Evolutionary conservation across 2,797 vertebrate species (phyloP).

Genomic region (Cynodonichthys magdalenae): DNA sequence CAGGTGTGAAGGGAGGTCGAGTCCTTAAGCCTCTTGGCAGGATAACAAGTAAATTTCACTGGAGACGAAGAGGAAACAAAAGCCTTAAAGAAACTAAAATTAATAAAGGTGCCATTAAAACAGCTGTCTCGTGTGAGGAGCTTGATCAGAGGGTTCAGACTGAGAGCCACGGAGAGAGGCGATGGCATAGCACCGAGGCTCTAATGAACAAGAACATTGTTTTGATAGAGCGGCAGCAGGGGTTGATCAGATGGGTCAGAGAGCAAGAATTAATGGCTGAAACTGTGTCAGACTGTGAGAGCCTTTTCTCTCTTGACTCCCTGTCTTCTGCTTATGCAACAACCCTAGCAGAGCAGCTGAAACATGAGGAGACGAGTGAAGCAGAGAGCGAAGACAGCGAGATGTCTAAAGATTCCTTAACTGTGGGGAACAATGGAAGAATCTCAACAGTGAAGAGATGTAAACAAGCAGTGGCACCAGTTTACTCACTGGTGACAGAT

Average conservation of each 20-base stretch:
- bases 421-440: constrained; percentile 47
- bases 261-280: constrained; percentile 71
- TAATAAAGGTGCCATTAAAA: constrained; percentile 69
- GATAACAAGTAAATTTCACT: constrained; percentile 56
- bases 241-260: constrained; percentile 69
- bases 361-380: constrained; percentile 81
- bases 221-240: constrained; percentile 70
- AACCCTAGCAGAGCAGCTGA: constrained; percentile 77
- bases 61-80: constrained; percentile 57
- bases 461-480: constrained; percentile 49
- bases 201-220: constrained; percentile 68
- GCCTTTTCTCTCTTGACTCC: constrained; percentile 91
- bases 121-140: constrained; percentile 82
- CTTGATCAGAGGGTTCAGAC: constrained; percentile 72
- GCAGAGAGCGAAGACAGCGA: constrained; percentile 90
- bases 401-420: constrained; percentile 93
- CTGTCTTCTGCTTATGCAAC: constrained; percentile 86
- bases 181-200: constrained; percentile 82
- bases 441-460: constrained; percentile 41
- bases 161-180: constrained; percentile 63
- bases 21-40: constrained; percentile 65
- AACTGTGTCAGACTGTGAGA: constrained; percentile 87
- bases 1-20: constrained; percentile 59
- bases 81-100: constrained; percentile 48
- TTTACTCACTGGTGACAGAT: constrained; percentile 42